Evolutionary conservation across 2,888 invertebrate genomes (phyloP), one percentile per base, ranked within the genome.

Genomic region (Xestia ashworthii): DNA sequence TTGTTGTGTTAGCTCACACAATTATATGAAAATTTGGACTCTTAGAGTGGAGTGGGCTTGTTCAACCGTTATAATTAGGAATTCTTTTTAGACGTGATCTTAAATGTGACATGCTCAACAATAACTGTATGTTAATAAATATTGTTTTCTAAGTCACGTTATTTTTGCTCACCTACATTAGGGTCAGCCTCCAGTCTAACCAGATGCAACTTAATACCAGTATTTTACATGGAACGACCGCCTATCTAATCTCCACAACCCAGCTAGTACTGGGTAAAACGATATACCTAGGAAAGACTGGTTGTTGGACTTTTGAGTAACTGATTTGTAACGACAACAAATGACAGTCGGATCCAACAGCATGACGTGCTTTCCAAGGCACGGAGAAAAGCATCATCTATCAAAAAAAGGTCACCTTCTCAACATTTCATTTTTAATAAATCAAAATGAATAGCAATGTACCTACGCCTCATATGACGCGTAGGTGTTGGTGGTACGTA

Each of bases 1-100:
- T 95, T 94, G 95, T 93, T 92, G 87, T 87, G 91, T 90, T 92
- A 91, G 90, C 91, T 89, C 78, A 80, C 79, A 80, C 90, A 91
- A 90, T 91, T 90, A 93, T 93, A 91, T 92, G 92, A 92, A 92
- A 89, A 89, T 91, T 89, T 87, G 81, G 78, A 83, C 64, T 66
- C 55, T 2, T 14, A 74, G 70, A 71, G 67, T 85, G 79, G 87
- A 87, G 85, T 75, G 16, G 80, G 75, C 78, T 82, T 48, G 22
- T 70, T 44, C 25, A 46, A 60, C 14, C 55, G 38, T 64, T 60
- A 75, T 66, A 78, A 38, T 73, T 66, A 74, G 46, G 68, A 14
- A 55, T 48, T 48, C 48, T 78, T 71, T 71, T n/a, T 11, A 41
- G 22, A 32, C 11, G 16, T 50, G 6, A 50, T 55, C 11, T 64